Base-by-base conservation (phyloP, 2,888 invertebrate species). In the Polia nebulosa region DNA sequence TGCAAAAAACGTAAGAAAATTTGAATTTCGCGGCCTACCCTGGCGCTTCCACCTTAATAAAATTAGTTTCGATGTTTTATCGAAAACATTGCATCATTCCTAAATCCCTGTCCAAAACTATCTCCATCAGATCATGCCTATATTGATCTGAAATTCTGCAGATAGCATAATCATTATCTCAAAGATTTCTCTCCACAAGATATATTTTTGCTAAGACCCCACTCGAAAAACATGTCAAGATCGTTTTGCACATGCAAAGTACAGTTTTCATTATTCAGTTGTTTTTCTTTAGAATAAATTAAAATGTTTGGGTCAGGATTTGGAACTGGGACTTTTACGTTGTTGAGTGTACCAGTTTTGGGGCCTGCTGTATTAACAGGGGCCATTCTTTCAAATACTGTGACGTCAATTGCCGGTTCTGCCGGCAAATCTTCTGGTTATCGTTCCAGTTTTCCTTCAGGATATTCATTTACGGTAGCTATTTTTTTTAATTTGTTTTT, bases 361-460 rank as follows among this genome's bases (percentile, higher is more conserved):
- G 91, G 91, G 0, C 91, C 91, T 0, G 83, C 87, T 13, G 49
- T 90, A 0, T 60, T 87, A 1, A 82, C 89, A 0, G 88, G 90
- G 0, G 66, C 87, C 15, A 67, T 88, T 7, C 68, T 89, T 11
- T 82, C 87, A 1, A 81, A 80, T n/a, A 72, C 84, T 7, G 81
- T 84, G 57, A 52, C 77, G 0, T 78, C 77, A 15, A 56, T 82
- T 1, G 72, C 80, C 34, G 59, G 83, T 29, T 81, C 88, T 53
- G 78, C 83, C 72, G 87, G 84, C 67, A 75, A 3, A 13, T 22
- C 65, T 22, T 36, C 74, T 15, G 41, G 45, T n/a, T 73, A 57
- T 55, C 39, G 41, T 22, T 49, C 63, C 3, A 17, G 52, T 29
- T 77, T 70, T 71, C 71, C 77, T 25, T n/a, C 57, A 17, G 53